Evolutionary conservation across 2,797 vertebrate genomes (phyloP).

Genomic region (Halcyon leucocephala): DNA sequence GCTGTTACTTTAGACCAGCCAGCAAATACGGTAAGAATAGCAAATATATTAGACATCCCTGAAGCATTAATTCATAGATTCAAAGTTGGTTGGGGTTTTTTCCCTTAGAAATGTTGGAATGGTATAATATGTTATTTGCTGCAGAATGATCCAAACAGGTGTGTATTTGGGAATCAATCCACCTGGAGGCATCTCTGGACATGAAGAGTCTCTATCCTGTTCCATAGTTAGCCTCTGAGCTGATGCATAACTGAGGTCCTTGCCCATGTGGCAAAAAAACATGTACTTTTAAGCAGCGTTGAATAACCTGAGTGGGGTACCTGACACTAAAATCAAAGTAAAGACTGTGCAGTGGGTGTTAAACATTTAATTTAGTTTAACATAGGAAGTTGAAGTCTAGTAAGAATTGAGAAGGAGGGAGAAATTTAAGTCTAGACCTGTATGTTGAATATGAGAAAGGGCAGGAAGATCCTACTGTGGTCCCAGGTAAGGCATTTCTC

Average conservation of each 20-base stretch:
- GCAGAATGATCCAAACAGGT: not conserved
- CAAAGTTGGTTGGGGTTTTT: not conserved
- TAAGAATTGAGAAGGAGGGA: not conserved
- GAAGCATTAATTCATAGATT: not conserved
- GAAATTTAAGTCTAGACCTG: not conserved
- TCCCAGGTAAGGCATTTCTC: not conserved
- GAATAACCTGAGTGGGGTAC: not conserved
- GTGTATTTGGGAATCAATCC: not conserved
- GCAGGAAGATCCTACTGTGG: not conserved
- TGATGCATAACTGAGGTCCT: not conserved
- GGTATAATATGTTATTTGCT: not conserved
- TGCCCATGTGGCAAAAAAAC: fast-evolving
- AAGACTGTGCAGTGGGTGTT: not conserved
- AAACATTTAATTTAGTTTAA: not conserved
- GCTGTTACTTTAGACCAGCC: constrained; percentile 61
- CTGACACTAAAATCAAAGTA: not conserved
- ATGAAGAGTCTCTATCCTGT: not conserved
- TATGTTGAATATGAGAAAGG: not conserved
- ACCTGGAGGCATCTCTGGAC: not conserved
- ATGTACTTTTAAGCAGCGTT: not conserved
- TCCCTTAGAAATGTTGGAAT: not conserved
- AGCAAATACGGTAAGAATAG: constrained; percentile 60
- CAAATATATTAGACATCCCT: not conserved
- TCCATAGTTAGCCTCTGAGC: not conserved
- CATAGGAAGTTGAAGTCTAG: not conserved